Conservation (phyloP, 1,140 invertebrate species). For the Neodiprion pinetum region DNA sequence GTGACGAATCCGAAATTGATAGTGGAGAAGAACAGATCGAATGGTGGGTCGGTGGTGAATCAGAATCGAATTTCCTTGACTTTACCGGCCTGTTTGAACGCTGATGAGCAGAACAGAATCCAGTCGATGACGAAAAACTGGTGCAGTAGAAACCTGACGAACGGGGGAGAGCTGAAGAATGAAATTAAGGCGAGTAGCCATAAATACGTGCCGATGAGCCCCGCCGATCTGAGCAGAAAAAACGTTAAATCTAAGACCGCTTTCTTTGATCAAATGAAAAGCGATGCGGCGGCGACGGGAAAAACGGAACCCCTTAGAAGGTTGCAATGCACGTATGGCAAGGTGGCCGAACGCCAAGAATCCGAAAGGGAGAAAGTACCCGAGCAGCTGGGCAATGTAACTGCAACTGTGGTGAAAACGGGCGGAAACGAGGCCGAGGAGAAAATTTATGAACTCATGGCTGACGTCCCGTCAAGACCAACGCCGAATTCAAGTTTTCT, state of each 20-base stretch:
- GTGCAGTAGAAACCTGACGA: neutral
- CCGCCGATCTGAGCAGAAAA: neutral
- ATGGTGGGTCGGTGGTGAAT: constrained; percentile 38
- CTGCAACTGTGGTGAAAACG: constrained; percentile 37
- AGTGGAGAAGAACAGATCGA: constrained; percentile 10
- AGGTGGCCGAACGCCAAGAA: neutral
- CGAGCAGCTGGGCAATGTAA: constrained; percentile 28
- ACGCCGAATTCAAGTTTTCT: constrained; percentile 42
- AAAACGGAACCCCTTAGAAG: neutral
- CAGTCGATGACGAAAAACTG: neutral
- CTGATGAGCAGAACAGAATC: neutral
- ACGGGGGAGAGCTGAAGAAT: neutral
- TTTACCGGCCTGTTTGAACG: constrained; percentile 21
- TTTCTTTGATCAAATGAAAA: neutral
- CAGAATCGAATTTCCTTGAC: constrained; percentile 16
- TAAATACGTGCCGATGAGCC: neutral
- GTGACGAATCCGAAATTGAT: constrained; percentile 43
- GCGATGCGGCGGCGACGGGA: constrained; percentile 13
- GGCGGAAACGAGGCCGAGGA: constrained; percentile 26
- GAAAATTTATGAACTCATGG: constrained; percentile 32
- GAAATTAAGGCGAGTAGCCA: neutral
- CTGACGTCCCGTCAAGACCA: constrained; percentile 24
- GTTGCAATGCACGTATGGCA: neutral
- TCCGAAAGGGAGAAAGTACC: neutral
- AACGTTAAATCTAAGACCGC: neutral